Percentiles rank a stretch among this genome's conserved stretches.
These are phyloP conservation scores for Spinus olivaceus DNA, from an alignment of 2,797 vertebrate species.

Conservation along the genomic window DNA sequence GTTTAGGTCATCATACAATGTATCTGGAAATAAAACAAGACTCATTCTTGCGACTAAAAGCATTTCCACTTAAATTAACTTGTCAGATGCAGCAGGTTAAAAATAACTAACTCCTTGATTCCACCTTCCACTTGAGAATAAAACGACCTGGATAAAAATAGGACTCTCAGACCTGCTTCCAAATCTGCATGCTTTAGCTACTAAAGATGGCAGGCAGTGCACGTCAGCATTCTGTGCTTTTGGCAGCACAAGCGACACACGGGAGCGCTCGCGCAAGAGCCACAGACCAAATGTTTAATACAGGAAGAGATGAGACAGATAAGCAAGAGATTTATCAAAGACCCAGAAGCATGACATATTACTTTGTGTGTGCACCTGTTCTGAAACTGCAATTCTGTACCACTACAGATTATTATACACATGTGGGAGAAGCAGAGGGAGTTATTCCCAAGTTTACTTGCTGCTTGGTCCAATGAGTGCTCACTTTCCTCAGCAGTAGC, in stretches of 20 bases:
- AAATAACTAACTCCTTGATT: constrained; percentile 62
- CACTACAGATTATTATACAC: background rate
- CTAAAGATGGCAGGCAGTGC: background rate
- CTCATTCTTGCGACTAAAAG: background rate
- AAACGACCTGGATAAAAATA: constrained; percentile 54
- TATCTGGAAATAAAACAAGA: constrained; percentile 68
- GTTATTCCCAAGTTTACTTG: background rate
- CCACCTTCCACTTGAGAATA: constrained; percentile 44
- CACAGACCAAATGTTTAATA: background rate
- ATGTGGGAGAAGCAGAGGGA: background rate
- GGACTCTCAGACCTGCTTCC: constrained; percentile 40
- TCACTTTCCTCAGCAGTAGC: background rate
- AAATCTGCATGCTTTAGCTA: background rate
- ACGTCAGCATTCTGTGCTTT: background rate
- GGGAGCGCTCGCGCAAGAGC: background rate
- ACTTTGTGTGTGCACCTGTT: background rate
- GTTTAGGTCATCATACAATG: constrained; percentile 22
- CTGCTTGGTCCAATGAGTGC: background rate
- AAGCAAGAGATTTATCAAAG: background rate
- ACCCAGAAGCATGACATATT: background rate
- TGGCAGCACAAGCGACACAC: background rate
- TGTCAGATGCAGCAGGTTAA: constrained; percentile 54
- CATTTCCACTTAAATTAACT: constrained; percentile 62
- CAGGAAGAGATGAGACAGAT: background rate
- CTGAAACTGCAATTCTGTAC: background rate